These are phyloP conservation scores for Drosophila seguyi DNA, from an alignment of 1,140 invertebrate species.

Conservation along the genomic window DNA sequence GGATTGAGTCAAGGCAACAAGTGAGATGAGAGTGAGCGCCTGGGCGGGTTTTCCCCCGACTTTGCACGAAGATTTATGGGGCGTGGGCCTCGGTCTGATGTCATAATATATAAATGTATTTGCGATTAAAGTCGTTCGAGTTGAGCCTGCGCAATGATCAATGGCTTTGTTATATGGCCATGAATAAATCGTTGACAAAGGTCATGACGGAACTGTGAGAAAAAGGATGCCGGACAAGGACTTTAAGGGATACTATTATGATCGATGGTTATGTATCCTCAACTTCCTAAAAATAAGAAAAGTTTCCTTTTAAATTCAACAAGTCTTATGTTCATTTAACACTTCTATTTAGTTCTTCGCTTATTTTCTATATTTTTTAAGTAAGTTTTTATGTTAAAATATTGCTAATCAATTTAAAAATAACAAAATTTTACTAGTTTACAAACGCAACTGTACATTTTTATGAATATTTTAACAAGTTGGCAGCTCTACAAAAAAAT, in stretches of 20 bases:
- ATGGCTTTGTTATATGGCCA: conserved; percentile 51
- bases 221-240: neutral
- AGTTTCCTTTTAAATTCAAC: neutral
- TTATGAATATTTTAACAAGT: too few species aligned
- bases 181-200: conserved; percentile 47
- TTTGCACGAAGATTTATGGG: conserved; percentile 38
- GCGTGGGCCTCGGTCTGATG: conserved; percentile 22
- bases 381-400: too few species aligned
- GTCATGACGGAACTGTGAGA: conserved; percentile 4
- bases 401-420: too few species aligned
- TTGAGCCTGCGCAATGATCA: conserved; percentile 52
- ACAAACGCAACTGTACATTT: too few species aligned
- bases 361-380: too few species aligned
- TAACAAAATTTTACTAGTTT: too few species aligned
- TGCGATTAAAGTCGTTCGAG: conserved; percentile 42
- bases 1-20: conserved; percentile 54
- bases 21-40: conserved; percentile 22
- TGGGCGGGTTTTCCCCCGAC: conserved; percentile 1
- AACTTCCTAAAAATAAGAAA: neutral
- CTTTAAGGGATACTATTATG: conserved; percentile 4
- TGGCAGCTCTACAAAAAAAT: too few species aligned
- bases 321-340: too few species aligned
- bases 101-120: conserved; percentile 63
- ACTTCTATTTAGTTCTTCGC: too few species aligned
- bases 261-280: neutral